These are phyloP conservation scores for Brachionus asplanchnoidis DNA, from an alignment of 1,140 invertebrate species.

Conservation along the genomic window DNA sequence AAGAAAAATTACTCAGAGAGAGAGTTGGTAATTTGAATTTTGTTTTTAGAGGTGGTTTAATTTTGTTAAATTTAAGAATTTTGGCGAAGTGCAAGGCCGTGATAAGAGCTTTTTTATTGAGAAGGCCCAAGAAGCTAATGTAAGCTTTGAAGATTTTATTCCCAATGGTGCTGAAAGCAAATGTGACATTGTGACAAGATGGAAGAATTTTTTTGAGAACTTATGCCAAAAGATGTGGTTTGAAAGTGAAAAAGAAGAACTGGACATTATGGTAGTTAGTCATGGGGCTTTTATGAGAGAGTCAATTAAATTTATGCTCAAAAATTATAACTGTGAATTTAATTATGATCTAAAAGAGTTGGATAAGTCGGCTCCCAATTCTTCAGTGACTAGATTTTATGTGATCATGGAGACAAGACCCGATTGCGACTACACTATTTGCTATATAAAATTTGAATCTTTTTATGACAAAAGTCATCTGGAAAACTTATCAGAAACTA, in stretches of 20 bases:
- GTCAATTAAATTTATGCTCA: not conserved
- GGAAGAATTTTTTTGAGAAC: not conserved
- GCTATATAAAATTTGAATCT: not conserved
- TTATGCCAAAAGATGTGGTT: not conserved
- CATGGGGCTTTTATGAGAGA: constrained; percentile 35
- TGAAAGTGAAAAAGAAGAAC: not conserved
- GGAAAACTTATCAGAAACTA: not conserved
- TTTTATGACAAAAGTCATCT: constrained; percentile 26
- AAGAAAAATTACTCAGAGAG: constrained; percentile 22
- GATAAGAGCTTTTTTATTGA: not conserved
- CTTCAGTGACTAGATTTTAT: not conserved
- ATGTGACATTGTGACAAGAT: not conserved
- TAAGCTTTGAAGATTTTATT: not conserved
- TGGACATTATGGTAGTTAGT: not conserved
- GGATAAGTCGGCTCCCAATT: not conserved
- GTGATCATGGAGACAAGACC: not conserved
- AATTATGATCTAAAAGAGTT: not conserved
- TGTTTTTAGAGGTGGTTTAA: not conserved
- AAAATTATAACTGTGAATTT: not conserved
- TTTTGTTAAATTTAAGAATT: not conserved
- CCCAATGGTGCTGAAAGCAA: not conserved
- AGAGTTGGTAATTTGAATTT: not conserved
- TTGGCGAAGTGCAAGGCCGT: constrained; percentile 2
- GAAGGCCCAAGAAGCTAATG: not conserved
- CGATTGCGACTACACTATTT: not conserved